Evolutionary conservation across 2,888 invertebrate species (phyloP), one percentile per base, ranked within the genome.

Genomic region (Heteropelma amictum): DNA sequence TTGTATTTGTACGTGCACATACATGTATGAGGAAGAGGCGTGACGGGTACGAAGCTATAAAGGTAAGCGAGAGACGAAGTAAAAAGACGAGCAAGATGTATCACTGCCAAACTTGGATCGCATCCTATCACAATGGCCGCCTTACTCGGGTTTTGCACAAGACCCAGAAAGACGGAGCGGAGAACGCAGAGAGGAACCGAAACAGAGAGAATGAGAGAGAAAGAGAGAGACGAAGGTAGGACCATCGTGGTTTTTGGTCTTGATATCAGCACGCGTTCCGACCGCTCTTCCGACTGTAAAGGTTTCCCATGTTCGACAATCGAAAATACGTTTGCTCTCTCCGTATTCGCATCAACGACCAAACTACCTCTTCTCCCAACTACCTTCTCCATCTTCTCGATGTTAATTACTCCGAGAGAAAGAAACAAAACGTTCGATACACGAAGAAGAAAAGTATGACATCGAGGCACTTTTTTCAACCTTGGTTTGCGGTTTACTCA

Each of bases 71-170:
- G 61, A 61, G 47, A 49, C 56, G 42, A 64, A 58, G 40, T 21
- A 28, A 38, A 38, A 49, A 58, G 45, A 33, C 42, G 21, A 61
- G 45, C 21, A n/a, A 60, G 72, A 60, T 60, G 82, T 81, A 84
- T 84, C 84, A 82, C 79, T 81, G 84, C 85, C 83, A 85, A 85
- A 85, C 82, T 85, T 82, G 85, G 84, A 82, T 81, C 83, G 85
- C 78, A 72, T 69, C 64, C 77, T 80, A 84, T 85, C 85, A 85
- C 84, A 84, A 85, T 85, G 82, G 84, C 82, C 80, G 82, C 80
- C 80, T 69, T 71, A 72, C 78, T 78, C 77, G 71, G 64, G 68
- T 69, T 78, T 79, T 78, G 63, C 42, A 49, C 17, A 45, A 47
- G 71, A 19, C 38, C 23, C 19, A 42, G 47, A 8, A 77, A 74